A percentile compares a stretch with the other conserved stretches of the same genome.
Evolutionary conservation across 2,113 vertebrate species (phyloP).

Genomic region (Syngnathus floridae): DNA sequence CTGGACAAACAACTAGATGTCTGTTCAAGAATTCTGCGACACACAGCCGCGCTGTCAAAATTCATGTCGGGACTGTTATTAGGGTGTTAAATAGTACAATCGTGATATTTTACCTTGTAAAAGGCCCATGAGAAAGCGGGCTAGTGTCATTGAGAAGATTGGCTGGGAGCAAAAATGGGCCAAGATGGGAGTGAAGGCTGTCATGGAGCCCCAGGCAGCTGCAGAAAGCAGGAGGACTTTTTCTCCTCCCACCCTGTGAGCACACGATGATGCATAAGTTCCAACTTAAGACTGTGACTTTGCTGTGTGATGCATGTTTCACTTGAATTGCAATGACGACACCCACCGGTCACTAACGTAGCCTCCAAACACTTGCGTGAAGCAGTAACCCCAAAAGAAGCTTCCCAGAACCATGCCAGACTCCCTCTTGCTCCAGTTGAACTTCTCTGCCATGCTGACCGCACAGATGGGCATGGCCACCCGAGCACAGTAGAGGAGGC

Average conservation of each 20-base stretch:
- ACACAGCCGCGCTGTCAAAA: neutral
- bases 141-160: constrained; percentile 79
- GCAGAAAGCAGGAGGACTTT: constrained; percentile 87
- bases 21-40: neutral
- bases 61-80: neutral
- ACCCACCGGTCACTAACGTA: constrained; percentile 84
- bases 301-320: neutral
- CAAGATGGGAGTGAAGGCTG: constrained; percentile 78
- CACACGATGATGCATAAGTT: constrained; percentile 9
- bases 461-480: constrained; percentile 86
- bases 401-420: constrained; percentile 87
- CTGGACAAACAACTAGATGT: neutral
- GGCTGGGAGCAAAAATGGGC: constrained; percentile 78
- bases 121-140: constrained; percentile 86
- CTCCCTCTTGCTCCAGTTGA: constrained; percentile 88
- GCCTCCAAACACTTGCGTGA: constrained; percentile 89
- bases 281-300: neutral
- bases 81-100: neutral
- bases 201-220: constrained; percentile 86
- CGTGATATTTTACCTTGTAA: constrained; percentile 78
- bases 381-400: constrained; percentile 98
- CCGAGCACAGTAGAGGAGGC: constrained; percentile 87
- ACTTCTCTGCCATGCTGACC: constrained; percentile 79
- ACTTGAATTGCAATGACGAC: neutral
- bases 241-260: constrained; percentile 85